Evolutionary conservation across 2,113 vertebrate species (phyloP), one percentile per base, ranked within the genome.

Genomic region (Brienomyrus longianalis): DNA sequence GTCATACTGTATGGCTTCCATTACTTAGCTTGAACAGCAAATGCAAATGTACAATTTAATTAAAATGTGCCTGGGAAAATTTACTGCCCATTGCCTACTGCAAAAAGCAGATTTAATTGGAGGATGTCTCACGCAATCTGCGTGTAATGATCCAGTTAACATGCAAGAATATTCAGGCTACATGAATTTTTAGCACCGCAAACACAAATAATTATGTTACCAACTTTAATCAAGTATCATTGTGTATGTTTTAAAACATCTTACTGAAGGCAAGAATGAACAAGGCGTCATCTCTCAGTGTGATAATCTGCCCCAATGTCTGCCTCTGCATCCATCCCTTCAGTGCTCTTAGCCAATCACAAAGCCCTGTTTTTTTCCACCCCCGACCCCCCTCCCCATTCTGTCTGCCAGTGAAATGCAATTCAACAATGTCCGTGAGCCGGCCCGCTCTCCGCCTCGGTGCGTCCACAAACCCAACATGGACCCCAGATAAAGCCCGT

Each of bases 331-430:
- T 94, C 89, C 92, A 15, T 90, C 90, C 83, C 91, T 90, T 92
- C 90, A 89, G 90, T 92, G 88, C 91, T 92, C 92, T 92, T 90
- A 91, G 88, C 92, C 90, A 85, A 88, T 50, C n/a, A 23, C 66
- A 89, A 86, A 77, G 91, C 93, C 94, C 95, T 21, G 31, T 39
- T 39, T 39, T 90, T 56, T 47, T 39, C 4, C 62, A 70, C 27
- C 62, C 62, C 62, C 4, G 3, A 27, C n/a, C n/a, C 62, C 54
- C 59, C 54, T 7, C 62, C 7, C 35, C 31, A 45, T 88, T 86
- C 77, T 66, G 48, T 90, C 80, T 87, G 52, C 19, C 52, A 84
- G 87, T 84, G 83, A 91, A 92, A 89, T 91, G 88, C 93, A 93
- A 89, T 93, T 92, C 90, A 93, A 59, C 93, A 91, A 91, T 89